Conservation (phyloP, 2,888 invertebrate genomes). For the Metopia argyrocephala region DNA sequence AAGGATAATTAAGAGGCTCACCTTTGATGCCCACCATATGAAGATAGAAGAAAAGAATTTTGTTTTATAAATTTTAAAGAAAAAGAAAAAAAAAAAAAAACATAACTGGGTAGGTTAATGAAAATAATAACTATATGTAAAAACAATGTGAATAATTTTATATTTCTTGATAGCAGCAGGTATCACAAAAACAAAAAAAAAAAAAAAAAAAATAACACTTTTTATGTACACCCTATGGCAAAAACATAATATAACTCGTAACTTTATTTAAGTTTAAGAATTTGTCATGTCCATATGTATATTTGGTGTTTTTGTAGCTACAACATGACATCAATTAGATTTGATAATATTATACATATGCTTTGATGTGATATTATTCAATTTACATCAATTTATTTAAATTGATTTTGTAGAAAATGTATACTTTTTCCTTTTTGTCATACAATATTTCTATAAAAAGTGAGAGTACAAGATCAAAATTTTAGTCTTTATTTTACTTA, state of each 20-base stretch:
- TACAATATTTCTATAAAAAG: not conserved
- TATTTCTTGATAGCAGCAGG: no score
- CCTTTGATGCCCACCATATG: no score
- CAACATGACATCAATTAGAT: not conserved
- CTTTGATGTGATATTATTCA: conserved; percentile 32
- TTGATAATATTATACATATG: not conserved
- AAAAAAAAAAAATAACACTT: no score
- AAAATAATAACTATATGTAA: no score
- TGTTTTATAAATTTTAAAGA: no score
- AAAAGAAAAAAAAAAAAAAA: no score
- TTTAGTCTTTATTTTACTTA: not conserved
- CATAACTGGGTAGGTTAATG: no score
- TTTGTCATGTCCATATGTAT: not conserved
- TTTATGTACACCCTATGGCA: not conserved
- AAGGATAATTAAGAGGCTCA: no score
- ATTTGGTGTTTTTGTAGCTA: conserved; percentile 13
- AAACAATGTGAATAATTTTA: not conserved
- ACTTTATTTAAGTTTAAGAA: not conserved
- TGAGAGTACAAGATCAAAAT: not conserved
- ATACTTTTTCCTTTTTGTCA: not conserved
- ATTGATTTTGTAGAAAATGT: conserved; percentile 29
- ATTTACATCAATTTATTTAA: conserved; percentile 56
- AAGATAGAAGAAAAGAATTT: no score
- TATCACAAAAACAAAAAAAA: no score
- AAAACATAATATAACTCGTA: not conserved